Conservation (phyloP, 2,888 invertebrate species). For the Aromia moschata region DNA sequence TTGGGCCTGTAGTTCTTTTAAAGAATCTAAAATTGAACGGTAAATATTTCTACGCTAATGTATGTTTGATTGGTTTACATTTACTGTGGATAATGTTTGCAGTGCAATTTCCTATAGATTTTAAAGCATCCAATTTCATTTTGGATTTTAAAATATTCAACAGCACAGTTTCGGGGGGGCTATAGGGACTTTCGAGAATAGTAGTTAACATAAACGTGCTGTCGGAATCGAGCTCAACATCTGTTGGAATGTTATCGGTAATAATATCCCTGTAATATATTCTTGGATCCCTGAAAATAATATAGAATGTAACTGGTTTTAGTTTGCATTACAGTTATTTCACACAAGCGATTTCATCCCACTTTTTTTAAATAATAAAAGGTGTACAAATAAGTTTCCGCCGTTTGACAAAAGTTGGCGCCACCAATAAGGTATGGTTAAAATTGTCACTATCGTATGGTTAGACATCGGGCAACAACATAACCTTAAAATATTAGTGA, state of each 20-base stretch:
- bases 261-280: slow-evolving; percentile 40
- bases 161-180: slow-evolving; percentile 40
- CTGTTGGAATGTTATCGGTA: slow-evolving; percentile 33
- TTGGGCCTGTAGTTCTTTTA: slow-evolving; percentile 36
- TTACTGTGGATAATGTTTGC: slow-evolving; percentile 19
- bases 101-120: slow-evolving; percentile 13
- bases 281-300: slow-evolving; percentile 36
- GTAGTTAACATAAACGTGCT: slow-evolving; percentile 35
- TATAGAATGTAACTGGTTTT: too few species aligned
- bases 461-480: too few species aligned
- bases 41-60: too few species aligned
- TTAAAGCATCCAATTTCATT: slow-evolving; percentile 35
- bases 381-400: too few species aligned
- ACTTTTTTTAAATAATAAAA: too few species aligned
- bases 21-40: slow-evolving; percentile 37
- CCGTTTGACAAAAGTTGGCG: too few species aligned
- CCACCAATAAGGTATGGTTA: too few species aligned
- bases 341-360: too few species aligned
- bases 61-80: slow-evolving; percentile 29
- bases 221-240: slow-evolving; percentile 35
- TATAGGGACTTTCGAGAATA: slow-evolving; percentile 43
- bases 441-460: too few species aligned
- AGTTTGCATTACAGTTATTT: too few species aligned
- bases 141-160: slow-evolving; percentile 38
- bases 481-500: too few species aligned